Conservation (phyloP, 1,140 invertebrate genomes). For the Amphibalanus amphitrite region DNA sequence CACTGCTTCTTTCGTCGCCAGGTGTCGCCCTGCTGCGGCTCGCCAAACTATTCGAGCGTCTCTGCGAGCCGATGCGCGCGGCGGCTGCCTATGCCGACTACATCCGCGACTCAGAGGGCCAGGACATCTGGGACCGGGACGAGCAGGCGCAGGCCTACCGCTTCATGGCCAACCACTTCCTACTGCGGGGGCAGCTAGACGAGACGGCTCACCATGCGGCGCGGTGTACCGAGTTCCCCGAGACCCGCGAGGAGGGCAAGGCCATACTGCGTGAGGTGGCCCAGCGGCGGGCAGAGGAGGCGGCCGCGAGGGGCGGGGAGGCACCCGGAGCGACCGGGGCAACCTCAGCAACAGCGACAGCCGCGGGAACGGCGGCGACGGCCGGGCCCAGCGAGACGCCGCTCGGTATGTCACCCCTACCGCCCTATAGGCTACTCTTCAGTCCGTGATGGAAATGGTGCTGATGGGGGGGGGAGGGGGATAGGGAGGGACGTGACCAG, state of each 20-base stretch:
- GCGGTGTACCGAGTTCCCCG: slow-evolving; percentile 62
- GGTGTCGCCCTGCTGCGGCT: slow-evolving; percentile 76
- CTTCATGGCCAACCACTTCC: slow-evolving; percentile 77
- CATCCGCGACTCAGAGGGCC: slow-evolving; percentile 49
- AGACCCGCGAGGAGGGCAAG: slow-evolving; percentile 84
- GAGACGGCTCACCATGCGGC: slow-evolving; percentile 78
- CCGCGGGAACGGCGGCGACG: no score
- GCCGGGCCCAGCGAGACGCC: no score
- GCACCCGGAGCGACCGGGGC: slow-evolving; percentile 30
- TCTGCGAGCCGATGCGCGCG: slow-evolving; percentile 67
- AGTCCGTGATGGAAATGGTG: no score
- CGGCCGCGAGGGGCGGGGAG: slow-evolving; percentile 38
- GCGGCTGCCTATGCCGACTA: slow-evolving; percentile 80
- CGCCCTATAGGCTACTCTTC: no score
- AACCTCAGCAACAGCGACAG: no score
- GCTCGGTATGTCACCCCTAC: no score
- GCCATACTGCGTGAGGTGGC: slow-evolving; percentile 65
- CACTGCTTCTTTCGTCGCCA: no score
- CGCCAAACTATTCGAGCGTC: slow-evolving; percentile 78
- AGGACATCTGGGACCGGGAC: slow-evolving; percentile 19
- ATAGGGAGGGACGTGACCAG: no score
- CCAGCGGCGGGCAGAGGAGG: slow-evolving; percentile 21
- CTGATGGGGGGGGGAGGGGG: no score
- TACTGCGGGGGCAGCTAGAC: slow-evolving; percentile 56
- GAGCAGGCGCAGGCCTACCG: slow-evolving; percentile 69